Percentiles rank a stretch among this genome's conserved stretches.
Conservation (phyloP, 2,113 vertebrate genomes). For the Natator depressus region DNA sequence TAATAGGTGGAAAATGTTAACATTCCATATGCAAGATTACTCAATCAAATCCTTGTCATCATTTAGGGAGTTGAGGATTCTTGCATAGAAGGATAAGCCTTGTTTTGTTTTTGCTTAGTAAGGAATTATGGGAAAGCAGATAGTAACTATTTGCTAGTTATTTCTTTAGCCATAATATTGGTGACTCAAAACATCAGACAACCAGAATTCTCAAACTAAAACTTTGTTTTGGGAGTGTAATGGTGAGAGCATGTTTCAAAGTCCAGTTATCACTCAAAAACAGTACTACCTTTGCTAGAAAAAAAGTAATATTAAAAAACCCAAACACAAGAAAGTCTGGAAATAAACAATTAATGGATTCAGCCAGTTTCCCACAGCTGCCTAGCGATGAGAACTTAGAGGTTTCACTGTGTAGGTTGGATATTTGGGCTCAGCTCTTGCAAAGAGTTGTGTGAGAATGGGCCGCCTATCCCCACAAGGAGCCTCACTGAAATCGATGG, state of each 20-base stretch:
- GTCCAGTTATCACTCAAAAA: too few species aligned
- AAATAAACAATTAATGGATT: rapidly evolving
- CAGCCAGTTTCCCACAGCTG: neutral
- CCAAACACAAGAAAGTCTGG: neutral
- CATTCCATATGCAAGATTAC: neutral
- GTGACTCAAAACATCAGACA: neutral
- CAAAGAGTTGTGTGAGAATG: neutral
- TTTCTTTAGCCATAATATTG: neutral
- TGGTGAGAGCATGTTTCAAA: neutral
- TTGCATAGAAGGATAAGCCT: neutral
- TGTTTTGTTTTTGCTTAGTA: neutral
- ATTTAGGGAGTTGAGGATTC: neutral
- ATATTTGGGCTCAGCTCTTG: neutral
- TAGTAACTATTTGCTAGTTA: neutral
- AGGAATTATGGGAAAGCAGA: neutral
- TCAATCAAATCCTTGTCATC: neutral
- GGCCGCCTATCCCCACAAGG: too few species aligned
- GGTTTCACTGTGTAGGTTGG: neutral
- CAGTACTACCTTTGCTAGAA: too few species aligned
- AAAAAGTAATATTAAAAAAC: neutral
- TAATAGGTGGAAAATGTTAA: neutral
- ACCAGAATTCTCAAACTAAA: neutral
- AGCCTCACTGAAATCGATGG: too few species aligned
- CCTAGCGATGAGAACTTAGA: neutral
- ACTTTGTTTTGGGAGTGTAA: neutral